Base-by-base conservation (phyloP, 2,888 invertebrate species). In the Ypsolopha sequella region DNA sequence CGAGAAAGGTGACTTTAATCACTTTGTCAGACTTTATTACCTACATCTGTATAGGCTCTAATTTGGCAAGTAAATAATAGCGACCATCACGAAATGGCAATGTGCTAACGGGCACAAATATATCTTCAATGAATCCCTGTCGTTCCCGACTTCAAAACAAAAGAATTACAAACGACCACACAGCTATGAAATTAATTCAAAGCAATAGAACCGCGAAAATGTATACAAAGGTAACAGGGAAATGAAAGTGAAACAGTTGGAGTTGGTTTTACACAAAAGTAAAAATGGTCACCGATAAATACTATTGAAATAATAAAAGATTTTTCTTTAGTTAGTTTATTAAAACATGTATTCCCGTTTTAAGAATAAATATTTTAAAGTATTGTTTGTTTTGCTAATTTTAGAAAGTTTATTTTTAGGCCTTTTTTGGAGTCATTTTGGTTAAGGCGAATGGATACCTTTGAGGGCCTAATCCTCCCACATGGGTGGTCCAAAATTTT, bases 131-230 rank as follows among this genome's bases (percentile, higher is more conserved):
- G 68, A 64, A 63, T 68, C 70, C 68, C 70, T 70, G 68, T 60
- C 63, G 24, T 67, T n/a, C 11, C 70, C 70, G 73, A 73, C 70
- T 70, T 69, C 60, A 60, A 76, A 78, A 80, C 78, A 80, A 80
- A 76, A 77, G 77, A 78, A 76, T 77, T 73, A 76, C 74, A 77
- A 78, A 79, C 74, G 76, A 73, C 72, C 69, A 65, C 66, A n/a
- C n/a, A n/a, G n/a, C n/a, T n/a, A 72, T 76, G 72, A 77, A 79
- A 80, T 79, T 78, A 79, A 80, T 80, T 79, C 76, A 77, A 76
- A 76, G 74, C 76, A 75, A 78, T 75, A 75, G 73, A 68, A 70
- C 73, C 67, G 65, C 73, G 72, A 77, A 76, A 78, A 69, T 73
- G 74, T 76, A 72, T 69, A 79, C 75, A 79, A 77, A 78, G 76